Percentiles rank a stretch among this genome's conserved stretches.
phyloP scores from a whole-genome alignment of 1,140 invertebrate species.

The Epicauta chinensis region DNA sequence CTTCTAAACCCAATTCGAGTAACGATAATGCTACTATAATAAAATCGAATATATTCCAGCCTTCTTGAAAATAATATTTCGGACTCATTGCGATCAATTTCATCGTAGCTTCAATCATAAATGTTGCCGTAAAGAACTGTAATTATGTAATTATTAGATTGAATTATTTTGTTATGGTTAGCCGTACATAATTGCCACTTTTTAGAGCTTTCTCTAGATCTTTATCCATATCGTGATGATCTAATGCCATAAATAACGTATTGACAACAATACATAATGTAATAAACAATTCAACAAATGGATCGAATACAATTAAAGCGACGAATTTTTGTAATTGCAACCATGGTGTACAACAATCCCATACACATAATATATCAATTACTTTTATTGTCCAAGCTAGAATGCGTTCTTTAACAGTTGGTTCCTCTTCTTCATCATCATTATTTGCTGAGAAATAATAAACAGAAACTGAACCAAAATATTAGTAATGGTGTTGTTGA shows the following conservation, averaged over 20 bases:
- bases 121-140: conserved; percentile 97
- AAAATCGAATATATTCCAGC: conserved; percentile 99
- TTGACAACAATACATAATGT: conserved; percentile 97
- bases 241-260: conserved; percentile 96
- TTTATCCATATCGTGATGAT: conserved; percentile 90
- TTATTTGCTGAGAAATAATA: conserved; percentile 84
- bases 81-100: conserved; percentile 97
- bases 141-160: conserved; percentile 22
- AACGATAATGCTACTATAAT: conserved; percentile 95
- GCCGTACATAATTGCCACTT: conserved; percentile 92
- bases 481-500: conserved; percentile 58
- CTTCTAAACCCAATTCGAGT: conserved; percentile 86
- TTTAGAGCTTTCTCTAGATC: conserved; percentile 79
- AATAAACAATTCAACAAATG: conserved; percentile 97
- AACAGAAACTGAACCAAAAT: conserved; percentile 76
- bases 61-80: conserved; percentile 96
- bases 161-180: no score
- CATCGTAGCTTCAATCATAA: conserved; percentile 91
- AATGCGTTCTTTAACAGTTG: conserved; percentile 79
- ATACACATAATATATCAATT: conserved; percentile 92
- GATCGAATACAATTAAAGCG: conserved; percentile 91
- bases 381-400: conserved; percentile 66
- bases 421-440: conserved; percentile 80
- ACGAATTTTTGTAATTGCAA: conserved; percentile 85
- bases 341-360: conserved; percentile 93